A percentile compares a stretch with the other conserved stretches of the same genome.
These are phyloP conservation scores for Anoncus sp. DNA, from an alignment of 2,888 invertebrate genomes.

Conservation along the genomic window DNA sequence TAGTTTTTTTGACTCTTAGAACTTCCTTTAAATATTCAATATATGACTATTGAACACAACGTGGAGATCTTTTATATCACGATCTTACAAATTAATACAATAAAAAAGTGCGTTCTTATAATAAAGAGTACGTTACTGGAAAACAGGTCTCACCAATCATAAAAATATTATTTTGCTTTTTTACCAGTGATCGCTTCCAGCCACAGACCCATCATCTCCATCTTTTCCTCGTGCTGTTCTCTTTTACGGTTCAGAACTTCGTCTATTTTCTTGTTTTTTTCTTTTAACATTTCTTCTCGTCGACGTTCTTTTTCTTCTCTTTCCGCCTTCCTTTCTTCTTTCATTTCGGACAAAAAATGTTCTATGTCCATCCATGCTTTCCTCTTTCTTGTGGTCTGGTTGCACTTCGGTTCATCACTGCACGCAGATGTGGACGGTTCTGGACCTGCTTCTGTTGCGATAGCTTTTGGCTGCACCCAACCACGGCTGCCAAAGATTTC, in stretches of 20 bases:
- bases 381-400: neutral
- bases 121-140: too few species aligned
- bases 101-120: too few species aligned
- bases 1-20: too few species aligned
- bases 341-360: neutral
- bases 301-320: neutral
- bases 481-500: constrained; percentile 15
- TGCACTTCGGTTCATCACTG: constrained; percentile 4
- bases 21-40: neutral
- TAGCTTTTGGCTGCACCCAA: constrained; percentile 6
- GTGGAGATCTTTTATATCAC: too few species aligned
- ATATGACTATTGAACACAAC: neutral
- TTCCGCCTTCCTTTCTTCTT: neutral
- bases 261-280: constrained; percentile 2
- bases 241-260: neutral
- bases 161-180: constrained; percentile 9
- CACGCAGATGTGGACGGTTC: neutral
- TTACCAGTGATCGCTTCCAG: neutral
- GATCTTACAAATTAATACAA: neutral
- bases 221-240: constrained; percentile 6
- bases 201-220: constrained; percentile 11
- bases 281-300: constrained; percentile 2
- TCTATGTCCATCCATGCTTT: neutral
- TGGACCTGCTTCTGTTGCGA: constrained; percentile 11
- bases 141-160: neutral